Evolutionary conservation across 2,888 invertebrate genomes (phyloP), one percentile per base, ranked within the genome.

Genomic region (Arenicola marina): DNA sequence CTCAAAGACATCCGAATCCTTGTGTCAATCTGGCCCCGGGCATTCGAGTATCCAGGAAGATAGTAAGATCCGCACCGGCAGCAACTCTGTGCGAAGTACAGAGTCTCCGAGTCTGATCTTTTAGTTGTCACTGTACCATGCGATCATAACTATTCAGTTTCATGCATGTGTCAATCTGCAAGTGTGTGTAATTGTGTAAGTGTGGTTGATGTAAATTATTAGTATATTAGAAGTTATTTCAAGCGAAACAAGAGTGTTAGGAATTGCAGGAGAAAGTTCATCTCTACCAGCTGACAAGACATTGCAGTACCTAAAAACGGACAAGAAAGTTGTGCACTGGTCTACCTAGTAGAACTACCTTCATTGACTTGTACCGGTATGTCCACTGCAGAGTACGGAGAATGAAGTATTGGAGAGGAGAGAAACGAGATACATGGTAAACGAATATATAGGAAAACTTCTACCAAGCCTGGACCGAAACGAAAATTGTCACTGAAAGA

Each of bases 321-420:
- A 38, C 38, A 18, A 38, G 38, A 38, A 38, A n/a, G n/a, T n/a
- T n/a, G n/a, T n/a, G n/a, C n/a, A 58, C 62, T 18, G 58, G 62
- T 21, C 26, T 62, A 15, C 44, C 57, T 4, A 58, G 51, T 33
- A 62, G 32, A 21, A 18, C 31, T 11, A 3, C 46, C 18, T 54
- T 59, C 7, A 44, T 53, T 62, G 53, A 31, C 18, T 38, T 58
- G 29, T 58, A 28, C 32, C 29, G 18, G 44, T 38, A 51, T 62
- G 43, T 62, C 0, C 1, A 48, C 18, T 11, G 28, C 7, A 62
- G 53, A 28, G 29, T 32, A 21, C 29, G 44, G 33, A 58, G 32
- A 18, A 58, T 62, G 58, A 26, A 28, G 2, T 58, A 62, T 55
- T 62, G 62, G 62, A 29, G 18, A 26, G 56, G 56, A 15, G n/a